A percentile compares a stretch with the other conserved stretches of the same genome.
These are phyloP conservation scores for Potamilus streckersoni DNA, from an alignment of 1,140 invertebrate species.

Conservation along the genomic window DNA sequence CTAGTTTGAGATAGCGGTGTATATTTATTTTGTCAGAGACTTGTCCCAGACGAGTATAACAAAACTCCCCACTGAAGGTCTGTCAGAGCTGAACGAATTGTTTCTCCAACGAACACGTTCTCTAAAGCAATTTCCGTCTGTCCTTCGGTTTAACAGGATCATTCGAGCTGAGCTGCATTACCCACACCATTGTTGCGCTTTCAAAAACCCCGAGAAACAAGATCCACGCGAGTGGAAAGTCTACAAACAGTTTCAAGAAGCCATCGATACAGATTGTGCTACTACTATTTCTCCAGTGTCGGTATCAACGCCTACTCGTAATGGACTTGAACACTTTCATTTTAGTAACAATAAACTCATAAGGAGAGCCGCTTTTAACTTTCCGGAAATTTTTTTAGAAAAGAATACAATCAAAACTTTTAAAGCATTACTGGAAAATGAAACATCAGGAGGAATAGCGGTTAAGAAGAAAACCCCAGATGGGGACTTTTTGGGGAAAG, in stretches of 20 bases:
- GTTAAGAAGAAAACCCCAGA: not conserved
- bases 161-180: constrained; percentile 79
- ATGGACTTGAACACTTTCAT: no score
- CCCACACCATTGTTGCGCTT: constrained; percentile 91
- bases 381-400: no score
- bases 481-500: not conserved
- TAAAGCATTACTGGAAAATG: not conserved
- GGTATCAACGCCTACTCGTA: not conserved
- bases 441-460: constrained; percentile 5
- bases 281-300: constrained; percentile 20
- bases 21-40: constrained; percentile 71
- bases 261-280: constrained; percentile 40
- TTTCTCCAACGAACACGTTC: constrained; percentile 78
- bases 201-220: constrained; percentile 83
- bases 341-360: no score
- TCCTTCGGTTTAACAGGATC: constrained; percentile 78
- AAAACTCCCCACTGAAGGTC: constrained; percentile 78
- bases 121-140: constrained; percentile 84
- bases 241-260: constrained; percentile 38
- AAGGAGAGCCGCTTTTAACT: no score
- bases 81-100: constrained; percentile 79
- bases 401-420: not conserved
- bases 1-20: constrained; percentile 1
- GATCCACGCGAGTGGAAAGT: constrained; percentile 73
- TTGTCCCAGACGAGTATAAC: constrained; percentile 81